phyloP scores from a whole-genome alignment of 2,888 invertebrate genomes.

The Melolontha melolontha region DNA sequence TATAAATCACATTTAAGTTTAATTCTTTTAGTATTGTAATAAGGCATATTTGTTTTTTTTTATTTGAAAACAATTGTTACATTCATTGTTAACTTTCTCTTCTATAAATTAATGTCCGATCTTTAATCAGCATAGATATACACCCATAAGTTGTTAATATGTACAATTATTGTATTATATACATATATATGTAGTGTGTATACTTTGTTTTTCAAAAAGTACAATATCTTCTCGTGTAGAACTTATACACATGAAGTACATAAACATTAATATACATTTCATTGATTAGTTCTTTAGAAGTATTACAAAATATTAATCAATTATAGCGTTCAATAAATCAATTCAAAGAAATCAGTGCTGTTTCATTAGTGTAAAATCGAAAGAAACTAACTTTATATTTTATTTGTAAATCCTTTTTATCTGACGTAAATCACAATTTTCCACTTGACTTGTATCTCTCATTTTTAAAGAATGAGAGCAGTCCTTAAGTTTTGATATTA shows the following conservation, averaged over 20 bases:
- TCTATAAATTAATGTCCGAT: too few species aligned
- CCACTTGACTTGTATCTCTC: too few species aligned
- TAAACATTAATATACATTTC: constrained; percentile 17
- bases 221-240: constrained; percentile 17
- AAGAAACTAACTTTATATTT: too few species aligned
- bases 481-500: too few species aligned
- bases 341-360: not conserved
- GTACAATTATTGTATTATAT: constrained; percentile 16
- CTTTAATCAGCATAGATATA: not conserved
- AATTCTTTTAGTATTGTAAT: constrained; percentile 11
- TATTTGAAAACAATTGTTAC: constrained; percentile 6
- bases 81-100: not conserved
- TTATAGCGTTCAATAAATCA: constrained; percentile 28
- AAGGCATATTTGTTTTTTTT: not conserved
- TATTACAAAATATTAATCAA: constrained; percentile 28
- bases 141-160: constrained; percentile 21
- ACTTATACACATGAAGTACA: constrained; percentile 13
- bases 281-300: constrained; percentile 36
- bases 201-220: constrained; percentile 24
- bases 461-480: too few species aligned
- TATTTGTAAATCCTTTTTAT: too few species aligned
- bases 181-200: not conserved
- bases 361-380: too few species aligned
- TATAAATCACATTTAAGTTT: not conserved
- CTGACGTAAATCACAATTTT: too few species aligned